Evolutionary conservation across 1,140 invertebrate species (phyloP).

Genomic region (Habropoda laboriosa): DNA sequence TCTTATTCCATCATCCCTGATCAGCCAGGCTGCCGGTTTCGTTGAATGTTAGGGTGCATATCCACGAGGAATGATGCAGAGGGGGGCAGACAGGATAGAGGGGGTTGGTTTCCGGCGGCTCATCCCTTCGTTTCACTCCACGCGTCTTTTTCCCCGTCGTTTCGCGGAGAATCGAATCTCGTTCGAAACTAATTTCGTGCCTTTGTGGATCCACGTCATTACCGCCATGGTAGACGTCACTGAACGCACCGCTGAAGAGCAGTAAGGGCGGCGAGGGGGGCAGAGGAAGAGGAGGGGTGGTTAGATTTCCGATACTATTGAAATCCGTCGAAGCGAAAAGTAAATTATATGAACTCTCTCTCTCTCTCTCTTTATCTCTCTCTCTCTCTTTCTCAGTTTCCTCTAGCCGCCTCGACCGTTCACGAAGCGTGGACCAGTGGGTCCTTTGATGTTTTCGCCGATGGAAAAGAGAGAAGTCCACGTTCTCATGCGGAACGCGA

Average conservation of each 20-base stretch:
- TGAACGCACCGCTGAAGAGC: not conserved
- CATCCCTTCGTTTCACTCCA: slow-evolving; percentile 1
- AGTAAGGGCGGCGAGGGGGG: slow-evolving; percentile 6
- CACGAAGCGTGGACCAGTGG: slow-evolving; percentile 49
- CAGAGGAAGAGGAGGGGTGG: slow-evolving; percentile 47
- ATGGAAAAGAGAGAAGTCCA: slow-evolving; percentile 38
- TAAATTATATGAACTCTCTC: slow-evolving; percentile 77
- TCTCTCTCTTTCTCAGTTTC: slow-evolving; percentile 44
- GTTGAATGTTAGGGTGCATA: slow-evolving; percentile 23
- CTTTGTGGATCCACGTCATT: slow-evolving; percentile 77
- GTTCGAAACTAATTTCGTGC: slow-evolving; percentile 79
- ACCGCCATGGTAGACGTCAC: slow-evolving; percentile 61
- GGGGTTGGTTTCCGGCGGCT: slow-evolving; percentile 14
- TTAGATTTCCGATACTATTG: slow-evolving; percentile 80
- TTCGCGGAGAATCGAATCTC: slow-evolving; percentile 75
- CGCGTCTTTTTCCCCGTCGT: slow-evolving; percentile 46
- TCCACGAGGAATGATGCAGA: not conserved
- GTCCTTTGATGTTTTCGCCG: slow-evolving; percentile 76
- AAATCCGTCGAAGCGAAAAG: slow-evolving; percentile 79
- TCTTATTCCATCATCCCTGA: slow-evolving; percentile 32
- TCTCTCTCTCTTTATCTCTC: slow-evolving; percentile 43
- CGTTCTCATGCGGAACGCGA: slow-evolving; percentile 39
- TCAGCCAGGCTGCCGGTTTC: slow-evolving; percentile 37
- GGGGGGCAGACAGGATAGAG: not conserved
- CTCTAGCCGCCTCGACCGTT: not conserved